Evolutionary conservation across 2,113 vertebrate genomes (phyloP).

Genomic region (Pyrgilauda ruficollis): DNA sequence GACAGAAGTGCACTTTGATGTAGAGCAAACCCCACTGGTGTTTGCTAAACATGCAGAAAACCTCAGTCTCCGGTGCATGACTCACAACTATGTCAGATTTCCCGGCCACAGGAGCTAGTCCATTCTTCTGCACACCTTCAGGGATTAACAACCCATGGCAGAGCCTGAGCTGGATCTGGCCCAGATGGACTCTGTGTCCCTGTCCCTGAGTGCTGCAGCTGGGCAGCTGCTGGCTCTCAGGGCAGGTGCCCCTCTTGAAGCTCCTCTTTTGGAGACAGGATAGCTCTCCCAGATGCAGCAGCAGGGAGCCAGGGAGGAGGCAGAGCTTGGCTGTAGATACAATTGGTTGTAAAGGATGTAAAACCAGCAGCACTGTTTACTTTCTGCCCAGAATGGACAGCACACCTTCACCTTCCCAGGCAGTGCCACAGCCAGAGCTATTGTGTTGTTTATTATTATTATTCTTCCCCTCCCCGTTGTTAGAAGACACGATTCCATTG

Average conservation of each 20-base stretch:
- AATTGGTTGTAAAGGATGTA: background rate
- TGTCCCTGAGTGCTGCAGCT: background rate
- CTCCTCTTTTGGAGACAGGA: background rate
- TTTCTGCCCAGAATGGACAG: background rate
- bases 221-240: background rate
- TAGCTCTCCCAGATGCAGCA: background rate
- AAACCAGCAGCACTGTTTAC: background rate
- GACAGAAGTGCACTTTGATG: background rate
- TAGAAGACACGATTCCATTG: background rate
- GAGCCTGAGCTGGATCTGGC: background rate
- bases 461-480: background rate
- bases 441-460: background rate
- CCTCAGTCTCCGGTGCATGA: background rate
- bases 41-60: background rate
- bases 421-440: background rate
- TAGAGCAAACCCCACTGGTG: background rate
- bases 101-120: background rate
- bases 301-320: background rate
- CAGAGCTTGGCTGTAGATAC: background rate
- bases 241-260: fast-evolving
- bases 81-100: background rate
- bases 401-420: background rate
- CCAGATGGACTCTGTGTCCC: background rate
- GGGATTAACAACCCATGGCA: background rate
- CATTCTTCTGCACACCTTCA: background rate